A percentile compares a stretch with the other conserved stretches of the same genome.
Conservation (phyloP, 2,888 invertebrate species). For the Eupsilia transversa region DNA sequence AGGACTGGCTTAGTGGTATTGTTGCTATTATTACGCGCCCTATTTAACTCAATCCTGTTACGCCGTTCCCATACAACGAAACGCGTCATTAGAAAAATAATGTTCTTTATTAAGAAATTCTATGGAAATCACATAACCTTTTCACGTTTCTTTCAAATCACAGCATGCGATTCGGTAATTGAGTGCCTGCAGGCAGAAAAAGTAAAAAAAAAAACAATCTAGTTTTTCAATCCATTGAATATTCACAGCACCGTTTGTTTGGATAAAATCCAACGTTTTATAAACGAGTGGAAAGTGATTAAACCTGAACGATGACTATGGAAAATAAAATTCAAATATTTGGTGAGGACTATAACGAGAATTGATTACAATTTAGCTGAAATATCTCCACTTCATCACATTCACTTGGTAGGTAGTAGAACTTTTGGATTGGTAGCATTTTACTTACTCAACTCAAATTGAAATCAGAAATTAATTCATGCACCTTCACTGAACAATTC, state of each 20-base stretch:
- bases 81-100: constrained; percentile 35
- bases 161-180: constrained; percentile 29
- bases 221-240: constrained; percentile 51
- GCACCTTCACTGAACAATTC: constrained; percentile 23
- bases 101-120: constrained; percentile 36
- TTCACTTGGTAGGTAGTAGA: background rate
- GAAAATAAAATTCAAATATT: constrained; percentile 29
- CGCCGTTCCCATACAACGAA: constrained; percentile 35
- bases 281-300: constrained; percentile 41
- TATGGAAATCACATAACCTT: background rate
- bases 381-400: background rate
- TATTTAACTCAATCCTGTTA: constrained; percentile 39
- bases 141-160: constrained; percentile 3
- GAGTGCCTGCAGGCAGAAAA: constrained; percentile 17
- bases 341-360: background rate
- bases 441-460: constrained; percentile 10
- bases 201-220: constrained; percentile 54
- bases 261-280: constrained; percentile 50
- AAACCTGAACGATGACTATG: constrained; percentile 14
- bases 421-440: background rate
- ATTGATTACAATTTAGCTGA: constrained; percentile 5
- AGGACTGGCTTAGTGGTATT: constrained; percentile 56
- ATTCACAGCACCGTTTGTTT: constrained; percentile 55
- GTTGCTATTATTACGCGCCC: constrained; percentile 56
- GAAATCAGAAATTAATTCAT: constrained; percentile 15